These are phyloP conservation scores for Actenoides hombroni DNA, from an alignment of 2,113 vertebrate species.

Conservation along the genomic window DNA sequence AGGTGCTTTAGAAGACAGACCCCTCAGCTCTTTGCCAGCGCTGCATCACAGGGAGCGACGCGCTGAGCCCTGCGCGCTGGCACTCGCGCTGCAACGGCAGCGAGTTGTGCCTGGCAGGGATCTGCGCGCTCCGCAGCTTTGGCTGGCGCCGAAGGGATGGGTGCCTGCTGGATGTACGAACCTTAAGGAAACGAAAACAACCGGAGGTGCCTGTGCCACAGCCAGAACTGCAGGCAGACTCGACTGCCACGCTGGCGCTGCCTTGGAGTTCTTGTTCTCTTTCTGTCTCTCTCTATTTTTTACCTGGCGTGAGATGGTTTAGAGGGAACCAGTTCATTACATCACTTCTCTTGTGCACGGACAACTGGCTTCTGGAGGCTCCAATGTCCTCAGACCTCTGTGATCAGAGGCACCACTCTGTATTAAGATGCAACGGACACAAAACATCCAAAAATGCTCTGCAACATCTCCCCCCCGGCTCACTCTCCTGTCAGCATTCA, in stretches of 20 bases:
- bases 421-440: not conserved
- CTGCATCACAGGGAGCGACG: not conserved
- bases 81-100: not conserved
- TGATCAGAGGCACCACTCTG: too few species aligned
- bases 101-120: not conserved
- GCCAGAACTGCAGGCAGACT: not conserved
- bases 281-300: not conserved
- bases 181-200: not conserved
- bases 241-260: not conserved
- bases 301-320: too few species aligned
- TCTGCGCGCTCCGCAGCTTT: not conserved
- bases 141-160: not conserved
- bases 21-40: not conserved
- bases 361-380: too few species aligned
- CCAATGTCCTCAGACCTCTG: too few species aligned
- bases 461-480: not conserved
- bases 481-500: not conserved
- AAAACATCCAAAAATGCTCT: too few species aligned
- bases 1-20: not conserved
- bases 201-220: not conserved
- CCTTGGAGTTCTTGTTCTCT: not conserved
- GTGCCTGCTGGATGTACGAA: not conserved
- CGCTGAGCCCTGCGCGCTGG: not conserved
- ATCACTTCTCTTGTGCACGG: too few species aligned
- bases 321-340: too few species aligned